Evolutionary conservation across 2,113 vertebrate species (phyloP), one percentile per base, ranked within the genome.

Genomic region (Dromas ardeola): DNA sequence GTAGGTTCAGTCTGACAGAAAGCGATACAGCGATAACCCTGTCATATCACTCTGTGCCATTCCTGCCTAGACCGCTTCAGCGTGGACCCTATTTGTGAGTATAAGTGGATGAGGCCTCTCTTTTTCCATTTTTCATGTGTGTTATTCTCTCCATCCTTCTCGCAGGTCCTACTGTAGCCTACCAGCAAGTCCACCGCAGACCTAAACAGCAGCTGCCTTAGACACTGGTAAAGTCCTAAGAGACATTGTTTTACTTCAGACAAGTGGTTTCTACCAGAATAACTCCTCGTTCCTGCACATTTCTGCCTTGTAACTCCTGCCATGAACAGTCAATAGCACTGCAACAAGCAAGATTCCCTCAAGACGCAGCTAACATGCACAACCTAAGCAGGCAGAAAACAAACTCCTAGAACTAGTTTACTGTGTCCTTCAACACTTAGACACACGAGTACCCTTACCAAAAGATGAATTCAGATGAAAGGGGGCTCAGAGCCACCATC

Each of bases 1-100:
- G 2, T 11, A 84, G 91, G 91, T 91, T 97, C 96, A 95, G 89
- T 59, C 87, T 98, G 90, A 94, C 49, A 93, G 93, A 76, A 96
- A 95, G 88, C 1, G 29, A 93, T 81, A 36, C 62, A 72, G 62
- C 0, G 93, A 97, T 97, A 97, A 97, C 86, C 65, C 78, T 49
- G 83, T 74, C 84, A 69, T 96, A 96, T 97, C 91, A 16, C 26
- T 40, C 78, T 32, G 18, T 72, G 69, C 87, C 94, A 93, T 52
- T 95, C 92, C 94, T 94, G 36, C 73, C 77, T n/a, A 89, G n/a
- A n/a, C 10, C 43, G 67, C 94, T 86, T 89, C 76, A 15, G 45
- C 5, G n/a, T 18, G 34, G 82, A 69, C 32, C 36, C 74, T 76
- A 79, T 97, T 81, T 97, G 85, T 70, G 88, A 97, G 84, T 92